A percentile compares a stretch with the other conserved stretches of the same genome.
Conservation (phyloP, 2,113 vertebrate genomes). For the Melanostigma gelatinosum region DNA sequence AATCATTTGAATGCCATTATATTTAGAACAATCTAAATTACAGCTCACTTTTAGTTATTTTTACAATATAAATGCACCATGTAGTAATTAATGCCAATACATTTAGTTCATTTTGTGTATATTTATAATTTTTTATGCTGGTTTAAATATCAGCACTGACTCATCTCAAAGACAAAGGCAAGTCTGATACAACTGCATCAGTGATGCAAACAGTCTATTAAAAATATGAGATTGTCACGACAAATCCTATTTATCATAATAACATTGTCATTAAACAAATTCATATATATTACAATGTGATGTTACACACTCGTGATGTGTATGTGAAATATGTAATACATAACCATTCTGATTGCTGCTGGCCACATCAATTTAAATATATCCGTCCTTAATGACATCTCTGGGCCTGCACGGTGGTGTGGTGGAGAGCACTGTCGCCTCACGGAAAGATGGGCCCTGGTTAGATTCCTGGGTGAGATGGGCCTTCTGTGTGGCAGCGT, state of each 20-base stretch:
- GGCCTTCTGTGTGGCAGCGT: neutral
- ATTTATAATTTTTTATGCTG: neutral
- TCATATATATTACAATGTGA: slow-evolving; percentile 2
- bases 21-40: neutral
- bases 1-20: neutral
- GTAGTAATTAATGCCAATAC: neutral
- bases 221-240: neutral
- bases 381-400: slow-evolving; percentile 31
- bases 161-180: neutral
- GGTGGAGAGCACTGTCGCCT: neutral
- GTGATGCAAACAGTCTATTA: neutral
- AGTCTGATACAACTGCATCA: neutral
- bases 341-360: slow-evolving; percentile 18
- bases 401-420: too few relatives aligned
- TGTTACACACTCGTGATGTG: neutral
- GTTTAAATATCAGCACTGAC: neutral
- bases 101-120: neutral
- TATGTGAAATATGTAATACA: slow-evolving; percentile 22
- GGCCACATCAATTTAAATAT: slow-evolving; percentile 25
- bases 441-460: neutral
- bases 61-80: neutral
- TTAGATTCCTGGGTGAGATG: too few relatives aligned
- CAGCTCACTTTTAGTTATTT: neutral
- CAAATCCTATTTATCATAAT: neutral
- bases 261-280: neutral